Conservation (phyloP, 2,113 vertebrate species). For the Cettia cetti region DNA sequence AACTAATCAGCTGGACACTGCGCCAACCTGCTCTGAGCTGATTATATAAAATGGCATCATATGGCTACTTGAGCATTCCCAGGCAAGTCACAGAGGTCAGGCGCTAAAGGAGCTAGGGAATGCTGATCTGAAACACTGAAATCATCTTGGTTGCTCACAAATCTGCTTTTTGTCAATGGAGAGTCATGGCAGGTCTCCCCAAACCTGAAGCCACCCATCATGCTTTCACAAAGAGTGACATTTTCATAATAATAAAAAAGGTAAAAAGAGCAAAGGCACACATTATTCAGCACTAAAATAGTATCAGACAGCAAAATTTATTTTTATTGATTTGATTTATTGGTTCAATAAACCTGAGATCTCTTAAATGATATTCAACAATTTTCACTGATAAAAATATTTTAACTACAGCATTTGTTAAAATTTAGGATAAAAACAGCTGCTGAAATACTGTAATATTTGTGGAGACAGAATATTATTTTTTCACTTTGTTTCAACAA, state of each 20-base stretch:
- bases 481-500: not conserved
- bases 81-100: not conserved
- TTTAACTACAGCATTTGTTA: not conserved
- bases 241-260: not conserved
- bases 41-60: not conserved
- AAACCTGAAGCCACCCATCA: not conserved
- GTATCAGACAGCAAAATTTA: not conserved
- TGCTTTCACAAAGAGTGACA: not conserved
- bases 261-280: not conserved
- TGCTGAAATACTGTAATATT: not conserved
- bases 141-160: not conserved
- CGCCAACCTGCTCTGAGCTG: not conserved
- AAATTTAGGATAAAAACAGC: not conserved
- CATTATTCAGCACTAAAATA: not conserved
- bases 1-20: conserved; percentile 23
- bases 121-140: not conserved
- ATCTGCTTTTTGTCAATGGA: not conserved
- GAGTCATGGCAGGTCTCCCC: not conserved
- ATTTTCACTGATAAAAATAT: not conserved
- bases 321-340: not conserved
- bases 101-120: not conserved
- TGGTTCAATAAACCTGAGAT: not conserved
- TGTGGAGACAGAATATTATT: not conserved
- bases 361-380: not conserved
- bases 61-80: not conserved